A percentile compares a stretch with the other conserved stretches of the same genome.
These are phyloP conservation scores for Vanessa atalanta DNA, from an alignment of 1,140 invertebrate genomes.

Conservation along the genomic window DNA sequence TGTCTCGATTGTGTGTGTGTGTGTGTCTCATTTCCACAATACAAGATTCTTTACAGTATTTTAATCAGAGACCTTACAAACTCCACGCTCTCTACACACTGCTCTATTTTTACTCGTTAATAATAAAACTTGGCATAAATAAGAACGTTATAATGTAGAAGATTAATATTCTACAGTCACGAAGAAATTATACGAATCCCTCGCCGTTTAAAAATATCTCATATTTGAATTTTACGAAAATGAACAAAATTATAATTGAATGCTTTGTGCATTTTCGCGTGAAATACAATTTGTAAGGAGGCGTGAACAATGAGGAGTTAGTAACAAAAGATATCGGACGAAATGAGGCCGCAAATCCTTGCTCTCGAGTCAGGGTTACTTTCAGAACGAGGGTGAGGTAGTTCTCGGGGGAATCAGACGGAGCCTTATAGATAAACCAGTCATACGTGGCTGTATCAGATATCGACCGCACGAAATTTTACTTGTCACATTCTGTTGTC, in stretches of 20 bases:
- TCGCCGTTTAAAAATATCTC: neutral
- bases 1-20: no score
- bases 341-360: slow-evolving; percentile 11
- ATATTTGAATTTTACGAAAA: neutral
- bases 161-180: neutral
- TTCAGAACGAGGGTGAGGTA: neutral
- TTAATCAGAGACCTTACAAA: no score
- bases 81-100: neutral
- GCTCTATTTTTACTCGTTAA: neutral
- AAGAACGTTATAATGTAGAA: neutral
- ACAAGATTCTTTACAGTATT: no score
- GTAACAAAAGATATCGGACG: slow-evolving; percentile 5
- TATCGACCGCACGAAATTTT: neutral
- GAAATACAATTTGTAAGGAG: slow-evolving; percentile 7
- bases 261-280: neutral
- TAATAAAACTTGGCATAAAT: neutral
- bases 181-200: neutral
- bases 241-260: neutral
- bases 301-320: slow-evolving; percentile 5
- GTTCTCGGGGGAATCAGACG: neutral
- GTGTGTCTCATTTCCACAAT: no score
- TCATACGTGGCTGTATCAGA: neutral
- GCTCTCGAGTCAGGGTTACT: neutral
- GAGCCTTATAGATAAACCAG: neutral
- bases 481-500: neutral